Evolutionary conservation across 1,140 invertebrate genomes (phyloP), one percentile per base, ranked within the genome.

Genomic region (Drosophila orosa): DNA sequence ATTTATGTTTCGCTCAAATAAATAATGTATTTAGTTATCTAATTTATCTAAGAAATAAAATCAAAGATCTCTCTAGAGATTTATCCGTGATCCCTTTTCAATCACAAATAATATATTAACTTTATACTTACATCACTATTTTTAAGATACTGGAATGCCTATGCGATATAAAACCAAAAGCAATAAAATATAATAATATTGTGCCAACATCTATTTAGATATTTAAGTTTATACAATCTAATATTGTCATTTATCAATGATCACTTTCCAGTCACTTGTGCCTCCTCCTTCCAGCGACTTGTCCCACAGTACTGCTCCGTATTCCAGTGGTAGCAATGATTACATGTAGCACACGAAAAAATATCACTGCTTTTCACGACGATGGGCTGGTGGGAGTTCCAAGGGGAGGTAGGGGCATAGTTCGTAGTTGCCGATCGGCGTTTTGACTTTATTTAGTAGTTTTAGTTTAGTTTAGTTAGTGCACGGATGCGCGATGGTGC

Each of bases 401-500:
- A 35, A 22, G 50, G 42, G 61, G 47, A 27, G 47, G 40, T 4
- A 33, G 29, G 54, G 68, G 74, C 57, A 48, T 74, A 68, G 65
- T 71, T 86, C 65, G 78, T 87, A 87, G 69, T 87, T 82, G 78
- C 62, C 82, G 83, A 87, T 87, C 74, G 78, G n/a, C 35, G 40
- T 74, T 76, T 47, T 47, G 45, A 82, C 57, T 79, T 74, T 48
- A 73, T 71, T 78, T 72, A 72, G 45, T 52, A 52, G 29, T 52
- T 69, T 65, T 52, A 69, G 48, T 52, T 78, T 72, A 52, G 24
- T 74, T 67, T 55, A 62, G 67, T 74, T 40, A 47, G 48, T 47
- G 35, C 44, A 75, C 61, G 37, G 60, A 29, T 74, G 71, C 19
- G 65, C 40, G 44, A 40, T 27, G 60, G 45, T 39, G 42, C 48